phyloP scores from a whole-genome alignment of 1,140 invertebrate genomes.

The Trigoniulus corallinus region DNA sequence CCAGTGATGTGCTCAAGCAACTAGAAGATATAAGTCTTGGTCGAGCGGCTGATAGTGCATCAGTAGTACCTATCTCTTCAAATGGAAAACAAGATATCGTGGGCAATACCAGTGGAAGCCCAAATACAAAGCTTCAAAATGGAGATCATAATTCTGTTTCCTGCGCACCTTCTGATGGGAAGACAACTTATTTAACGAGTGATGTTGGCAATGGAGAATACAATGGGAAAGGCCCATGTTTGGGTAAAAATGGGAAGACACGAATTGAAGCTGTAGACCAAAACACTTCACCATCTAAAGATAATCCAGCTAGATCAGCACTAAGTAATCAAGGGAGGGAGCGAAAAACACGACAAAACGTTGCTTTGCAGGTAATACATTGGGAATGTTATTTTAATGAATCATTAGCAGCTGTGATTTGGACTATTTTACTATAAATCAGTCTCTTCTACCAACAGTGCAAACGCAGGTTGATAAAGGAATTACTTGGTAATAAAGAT shows the following conservation, averaged over 20 bases:
- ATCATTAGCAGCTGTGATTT: background rate
- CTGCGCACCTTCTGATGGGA: background rate
- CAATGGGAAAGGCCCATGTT: no score
- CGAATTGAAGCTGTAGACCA: no score
- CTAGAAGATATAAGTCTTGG: constrained; percentile 8
- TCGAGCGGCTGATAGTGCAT: background rate
- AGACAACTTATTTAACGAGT: no score
- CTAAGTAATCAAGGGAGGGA: background rate
- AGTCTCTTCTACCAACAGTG: no score
- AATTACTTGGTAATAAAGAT: no score
- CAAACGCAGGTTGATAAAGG: no score
- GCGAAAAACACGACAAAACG: constrained; percentile 27
- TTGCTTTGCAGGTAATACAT: constrained; percentile 62
- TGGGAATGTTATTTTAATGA: constrained; percentile 31
- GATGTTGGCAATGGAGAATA: no score
- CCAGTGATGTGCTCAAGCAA: constrained; percentile 8
- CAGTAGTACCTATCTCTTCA: background rate
- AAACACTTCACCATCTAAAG: no score
- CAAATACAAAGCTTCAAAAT: no score
- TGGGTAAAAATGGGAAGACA: no score
- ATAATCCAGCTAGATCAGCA: background rate
- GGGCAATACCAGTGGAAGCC: background rate
- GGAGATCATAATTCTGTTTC: no score
- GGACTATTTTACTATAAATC: background rate
- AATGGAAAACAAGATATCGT: no score